A percentile compares a stretch with the other conserved stretches of the same genome.
phyloP scores from a whole-genome alignment of 2,888 invertebrate genomes.

The Cheilosia pagana region DNA sequence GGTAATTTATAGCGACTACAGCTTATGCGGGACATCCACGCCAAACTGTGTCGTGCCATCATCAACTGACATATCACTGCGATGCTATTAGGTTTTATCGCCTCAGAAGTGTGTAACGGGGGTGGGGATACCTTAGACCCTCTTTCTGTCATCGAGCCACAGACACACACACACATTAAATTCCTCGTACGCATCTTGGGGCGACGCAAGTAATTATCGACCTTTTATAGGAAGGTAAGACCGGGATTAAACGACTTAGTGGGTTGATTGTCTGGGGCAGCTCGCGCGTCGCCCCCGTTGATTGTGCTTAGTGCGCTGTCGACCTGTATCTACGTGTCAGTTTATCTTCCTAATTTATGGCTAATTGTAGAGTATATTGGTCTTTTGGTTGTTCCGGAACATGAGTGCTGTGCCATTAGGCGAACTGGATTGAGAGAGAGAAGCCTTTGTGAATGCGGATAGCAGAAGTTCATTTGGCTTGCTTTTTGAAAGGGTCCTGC shows the following conservation, averaged over 20 bases:
- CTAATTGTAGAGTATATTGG: constrained; percentile 51
- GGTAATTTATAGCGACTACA: constrained; percentile 78
- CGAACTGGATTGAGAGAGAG: background rate
- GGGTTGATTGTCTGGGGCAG: constrained; percentile 29
- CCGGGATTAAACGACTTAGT: constrained; percentile 56
- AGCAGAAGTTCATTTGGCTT: too few relatives aligned
- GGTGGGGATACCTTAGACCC: constrained; percentile 3
- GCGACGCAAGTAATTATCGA: constrained; percentile 64
- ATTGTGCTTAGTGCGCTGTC: constrained; percentile 18
- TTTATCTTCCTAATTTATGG: constrained; percentile 70
- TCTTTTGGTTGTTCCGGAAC: constrained; percentile 18
- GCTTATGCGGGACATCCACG: constrained; percentile 37
- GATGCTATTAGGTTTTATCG: constrained; percentile 62
- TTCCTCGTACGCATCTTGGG: constrained; percentile 35
- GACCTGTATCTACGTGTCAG: constrained; percentile 50
- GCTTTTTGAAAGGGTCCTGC: too few relatives aligned
- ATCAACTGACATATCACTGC: constrained; percentile 49
- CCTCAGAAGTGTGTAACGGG: constrained; percentile 19
- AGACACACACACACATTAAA: constrained; percentile 7
- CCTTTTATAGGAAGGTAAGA: constrained; percentile 59
- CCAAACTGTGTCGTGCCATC: constrained; percentile 47
- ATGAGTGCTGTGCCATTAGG: background rate
- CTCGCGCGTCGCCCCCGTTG: constrained; percentile 23
- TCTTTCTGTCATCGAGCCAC: constrained; percentile 32
- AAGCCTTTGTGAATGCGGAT: background rate